These are phyloP conservation scores for Drosophila ficusphila DNA, from an alignment of 1,140 invertebrate species.

Conservation along the genomic window DNA sequence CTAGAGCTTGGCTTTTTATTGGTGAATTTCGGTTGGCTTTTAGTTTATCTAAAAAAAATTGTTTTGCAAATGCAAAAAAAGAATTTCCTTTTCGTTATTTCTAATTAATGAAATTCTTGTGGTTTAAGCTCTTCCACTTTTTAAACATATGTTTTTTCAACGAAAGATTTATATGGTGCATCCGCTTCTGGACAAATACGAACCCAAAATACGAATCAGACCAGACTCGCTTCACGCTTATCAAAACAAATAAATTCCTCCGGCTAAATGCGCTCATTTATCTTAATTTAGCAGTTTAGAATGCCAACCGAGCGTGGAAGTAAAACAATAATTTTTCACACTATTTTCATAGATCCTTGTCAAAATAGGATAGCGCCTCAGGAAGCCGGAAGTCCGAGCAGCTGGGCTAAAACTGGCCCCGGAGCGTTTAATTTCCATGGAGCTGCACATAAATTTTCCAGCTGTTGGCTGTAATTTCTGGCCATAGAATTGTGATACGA, in stretches of 20 bases:
- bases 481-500: not conserved
- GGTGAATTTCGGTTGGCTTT: not conserved
- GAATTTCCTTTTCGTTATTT: not conserved
- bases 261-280: conserved; percentile 62
- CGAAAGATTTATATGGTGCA: conserved; percentile 11
- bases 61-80: not conserved
- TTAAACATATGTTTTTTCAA: not conserved
- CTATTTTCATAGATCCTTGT: conserved; percentile 59
- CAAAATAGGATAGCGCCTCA: conserved; percentile 35
- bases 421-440: conserved; percentile 69
- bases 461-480: conserved; percentile 59
- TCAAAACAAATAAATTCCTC: conserved; percentile 71
- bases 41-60: not conserved
- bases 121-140: not conserved
- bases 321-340: conserved; percentile 62
- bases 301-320: conserved; percentile 1
- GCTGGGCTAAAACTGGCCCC: conserved; percentile 36
- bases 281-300: conserved; percentile 67
- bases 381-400: conserved; percentile 50
- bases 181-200: not conserved
- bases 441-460: conserved; percentile 65
- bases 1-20: conserved; percentile 3
- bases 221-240: conserved; percentile 23
- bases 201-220: conserved; percentile 5
- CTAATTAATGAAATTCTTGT: not conserved